phyloP scores from a whole-genome alignment of 2,888 invertebrate species.

The Keiferia lycopersicella region DNA sequence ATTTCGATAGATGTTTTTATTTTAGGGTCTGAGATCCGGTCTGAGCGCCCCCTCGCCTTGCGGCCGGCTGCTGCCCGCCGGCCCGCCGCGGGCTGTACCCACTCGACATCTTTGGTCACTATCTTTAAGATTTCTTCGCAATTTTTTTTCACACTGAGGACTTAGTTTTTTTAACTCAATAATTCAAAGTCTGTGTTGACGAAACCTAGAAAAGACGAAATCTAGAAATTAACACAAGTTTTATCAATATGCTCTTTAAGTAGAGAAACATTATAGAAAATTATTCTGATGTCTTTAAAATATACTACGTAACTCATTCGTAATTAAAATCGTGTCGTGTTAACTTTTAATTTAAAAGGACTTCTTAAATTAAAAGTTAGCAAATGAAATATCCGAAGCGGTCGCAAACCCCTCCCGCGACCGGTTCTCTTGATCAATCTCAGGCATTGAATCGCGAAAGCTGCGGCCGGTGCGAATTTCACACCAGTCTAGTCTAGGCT shows the following conservation, averaged over 20 bases:
- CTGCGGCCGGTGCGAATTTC: constrained; percentile 73
- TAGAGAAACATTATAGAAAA: too few species aligned
- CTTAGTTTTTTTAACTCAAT: background rate
- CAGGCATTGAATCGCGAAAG: constrained; percentile 71
- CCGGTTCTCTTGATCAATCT: constrained; percentile 73
- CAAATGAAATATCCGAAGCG: constrained; percentile 41
- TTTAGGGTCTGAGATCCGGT: constrained; percentile 80
- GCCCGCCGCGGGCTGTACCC: constrained; percentile 43
- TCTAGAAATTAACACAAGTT: too few species aligned
- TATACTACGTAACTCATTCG: too few species aligned
- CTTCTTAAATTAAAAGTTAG: constrained; percentile 36
- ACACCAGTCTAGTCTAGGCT: constrained; percentile 75
- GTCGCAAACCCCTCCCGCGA: constrained; percentile 45
- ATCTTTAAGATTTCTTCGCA: background rate
- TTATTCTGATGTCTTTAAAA: too few species aligned
- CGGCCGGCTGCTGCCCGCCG: constrained; percentile 57
- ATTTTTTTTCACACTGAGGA: background rate
- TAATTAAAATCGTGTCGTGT: constrained; percentile 6
- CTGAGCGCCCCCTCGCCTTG: constrained; percentile 72
- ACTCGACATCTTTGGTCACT: constrained; percentile 31
- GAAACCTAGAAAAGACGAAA: too few species aligned
- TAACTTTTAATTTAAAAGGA: background rate
- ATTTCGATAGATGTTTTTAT: constrained; percentile 80
- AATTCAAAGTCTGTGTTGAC: too few species aligned
- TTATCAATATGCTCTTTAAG: too few species aligned